Percentiles rank a stretch among this genome's conserved stretches.
Evolutionary conservation across 2,113 vertebrate species (phyloP).

Genomic region (Camelus dromedarius): DNA sequence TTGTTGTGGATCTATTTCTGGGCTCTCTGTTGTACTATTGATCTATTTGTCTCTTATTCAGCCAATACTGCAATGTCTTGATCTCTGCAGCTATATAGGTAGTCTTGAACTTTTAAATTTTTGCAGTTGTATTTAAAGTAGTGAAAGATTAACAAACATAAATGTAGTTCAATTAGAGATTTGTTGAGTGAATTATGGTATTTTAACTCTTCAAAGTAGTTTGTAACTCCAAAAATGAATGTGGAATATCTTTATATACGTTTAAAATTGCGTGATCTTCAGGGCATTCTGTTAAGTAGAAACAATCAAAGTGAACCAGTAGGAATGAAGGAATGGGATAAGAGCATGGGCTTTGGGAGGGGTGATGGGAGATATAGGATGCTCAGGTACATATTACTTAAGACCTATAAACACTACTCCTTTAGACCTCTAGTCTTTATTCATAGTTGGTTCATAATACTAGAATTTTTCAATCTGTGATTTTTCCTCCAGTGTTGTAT

Average conservation of each 20-base stretch:
- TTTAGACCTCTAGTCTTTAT: background rate
- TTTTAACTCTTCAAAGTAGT: background rate
- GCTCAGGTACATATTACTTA: background rate
- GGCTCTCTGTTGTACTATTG: background rate
- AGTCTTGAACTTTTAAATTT: background rate
- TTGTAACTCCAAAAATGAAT: background rate
- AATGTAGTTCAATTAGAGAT: background rate
- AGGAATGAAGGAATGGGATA: background rate
- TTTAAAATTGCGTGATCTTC: background rate
- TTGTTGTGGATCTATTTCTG: background rate
- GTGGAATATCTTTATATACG: background rate
- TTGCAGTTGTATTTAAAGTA: background rate
- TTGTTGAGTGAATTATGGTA: background rate
- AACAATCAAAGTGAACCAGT: background rate
- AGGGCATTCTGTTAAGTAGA: background rate
- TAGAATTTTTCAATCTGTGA: background rate
- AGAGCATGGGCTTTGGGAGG: background rate
- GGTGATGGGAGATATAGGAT: background rate
- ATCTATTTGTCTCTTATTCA: background rate
- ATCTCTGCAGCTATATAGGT: background rate
- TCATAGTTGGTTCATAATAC: background rate
- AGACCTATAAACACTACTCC: background rate
- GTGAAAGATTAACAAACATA: background rate
- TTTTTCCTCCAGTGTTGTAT: background rate
- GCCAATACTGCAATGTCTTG: background rate